Conservation (phyloP, 2,797 vertebrate species). For the Pitangus sulphuratus region DNA sequence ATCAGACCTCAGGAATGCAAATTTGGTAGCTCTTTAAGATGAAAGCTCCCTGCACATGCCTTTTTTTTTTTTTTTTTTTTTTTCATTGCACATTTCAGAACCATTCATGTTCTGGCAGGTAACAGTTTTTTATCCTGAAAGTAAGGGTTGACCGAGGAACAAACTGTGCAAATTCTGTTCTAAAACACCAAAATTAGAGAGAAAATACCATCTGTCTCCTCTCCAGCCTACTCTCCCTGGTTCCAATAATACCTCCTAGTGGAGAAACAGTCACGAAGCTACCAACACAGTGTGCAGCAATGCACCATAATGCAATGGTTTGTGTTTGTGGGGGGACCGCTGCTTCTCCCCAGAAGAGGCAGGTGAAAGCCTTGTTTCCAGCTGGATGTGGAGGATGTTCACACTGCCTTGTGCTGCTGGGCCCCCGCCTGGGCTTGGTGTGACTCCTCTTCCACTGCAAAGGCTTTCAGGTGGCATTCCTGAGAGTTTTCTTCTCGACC, state of each 20-base stretch:
- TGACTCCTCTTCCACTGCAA: neutral
- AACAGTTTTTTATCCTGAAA: slow-evolving; percentile 41
- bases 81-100: neutral
- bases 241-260: neutral
- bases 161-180: slow-evolving; percentile 63
- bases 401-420: neutral
- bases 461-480: neutral
- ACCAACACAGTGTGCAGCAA: neutral
- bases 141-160: slow-evolving; percentile 39
- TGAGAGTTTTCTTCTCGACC: neutral
- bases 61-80: neutral
- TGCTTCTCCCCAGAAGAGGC: neutral
- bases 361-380: neutral
- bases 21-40: slow-evolving; percentile 34
- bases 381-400: neutral
- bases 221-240: neutral
- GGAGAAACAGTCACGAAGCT: neutral
- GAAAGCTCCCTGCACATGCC: neutral
- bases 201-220: slow-evolving; percentile 61
- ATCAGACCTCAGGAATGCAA: slow-evolving; percentile 9
- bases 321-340: rapidly evolving
- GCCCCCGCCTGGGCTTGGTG: neutral
- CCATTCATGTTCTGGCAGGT: slow-evolving; percentile 46
- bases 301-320: neutral
- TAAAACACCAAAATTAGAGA: slow-evolving; percentile 51